phyloP scores from a whole-genome alignment of 1,140 invertebrate genomes.

The Leucophenga varia region DNA sequence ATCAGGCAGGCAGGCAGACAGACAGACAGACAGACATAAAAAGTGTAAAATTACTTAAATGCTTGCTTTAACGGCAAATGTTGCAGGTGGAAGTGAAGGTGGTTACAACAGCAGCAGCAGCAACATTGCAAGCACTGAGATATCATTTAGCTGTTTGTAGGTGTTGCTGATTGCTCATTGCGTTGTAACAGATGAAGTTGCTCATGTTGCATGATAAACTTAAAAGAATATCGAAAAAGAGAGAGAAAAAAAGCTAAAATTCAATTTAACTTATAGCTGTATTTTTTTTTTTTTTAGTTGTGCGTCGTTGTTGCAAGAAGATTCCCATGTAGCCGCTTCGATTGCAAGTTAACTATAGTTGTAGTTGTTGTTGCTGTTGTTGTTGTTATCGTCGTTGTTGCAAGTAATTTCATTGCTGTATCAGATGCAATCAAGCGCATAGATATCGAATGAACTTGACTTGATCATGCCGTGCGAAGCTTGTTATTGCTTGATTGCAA shows the following conservation, averaged over 20 bases:
- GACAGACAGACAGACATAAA: too few relatives aligned
- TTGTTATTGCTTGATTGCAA: constrained; percentile 54
- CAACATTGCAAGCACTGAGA: constrained; percentile 36
- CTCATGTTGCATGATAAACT: constrained; percentile 7
- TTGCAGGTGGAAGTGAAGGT: constrained; percentile 13
- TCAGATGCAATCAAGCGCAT: constrained; percentile 45
- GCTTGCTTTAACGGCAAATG: constrained; percentile 6
- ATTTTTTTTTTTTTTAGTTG: too few relatives aligned
- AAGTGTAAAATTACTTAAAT: constrained; percentile 54
- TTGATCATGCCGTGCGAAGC: constrained; percentile 9
- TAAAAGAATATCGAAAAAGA: too few relatives aligned
- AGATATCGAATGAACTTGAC: background rate
- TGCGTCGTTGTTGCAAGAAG: too few relatives aligned
- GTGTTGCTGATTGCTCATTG: constrained; percentile 42
- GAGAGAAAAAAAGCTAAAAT: constrained; percentile 26
- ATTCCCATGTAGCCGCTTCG: too few relatives aligned
- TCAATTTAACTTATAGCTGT: constrained; percentile 32
- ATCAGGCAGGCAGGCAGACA: too few relatives aligned
- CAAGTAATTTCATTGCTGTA: constrained; percentile 38
- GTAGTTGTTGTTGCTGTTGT: constrained; percentile 14
- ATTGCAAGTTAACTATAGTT: too few relatives aligned
- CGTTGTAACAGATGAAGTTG: constrained; percentile 30
- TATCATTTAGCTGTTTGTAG: constrained; percentile 47
- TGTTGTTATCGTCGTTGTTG: constrained; percentile 33
- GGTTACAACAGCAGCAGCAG: constrained; percentile 25